phyloP scores from a whole-genome alignment of 2,797 vertebrate genomes.

The Cirrhinus mrigala region DNA sequence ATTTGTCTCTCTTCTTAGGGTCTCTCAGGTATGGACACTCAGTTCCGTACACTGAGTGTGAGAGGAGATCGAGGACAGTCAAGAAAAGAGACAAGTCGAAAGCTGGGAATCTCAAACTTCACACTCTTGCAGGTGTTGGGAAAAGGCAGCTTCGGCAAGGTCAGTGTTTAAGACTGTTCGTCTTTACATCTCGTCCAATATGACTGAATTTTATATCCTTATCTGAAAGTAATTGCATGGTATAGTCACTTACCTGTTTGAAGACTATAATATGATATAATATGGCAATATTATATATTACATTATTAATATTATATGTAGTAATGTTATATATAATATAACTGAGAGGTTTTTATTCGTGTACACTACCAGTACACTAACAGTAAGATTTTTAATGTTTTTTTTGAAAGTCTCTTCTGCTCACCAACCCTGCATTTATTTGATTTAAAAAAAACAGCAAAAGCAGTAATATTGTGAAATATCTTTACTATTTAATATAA shows the following conservation, averaged over 20 bases:
- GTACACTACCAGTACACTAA: too few relatives aligned
- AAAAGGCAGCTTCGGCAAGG: constrained; percentile 99
- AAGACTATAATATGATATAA: neutral
- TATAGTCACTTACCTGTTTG: neutral
- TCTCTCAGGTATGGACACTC: constrained; percentile 7
- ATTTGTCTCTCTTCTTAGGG: constrained; percentile 21
- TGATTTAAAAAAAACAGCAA: too few relatives aligned
- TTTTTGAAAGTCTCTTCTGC: too few relatives aligned
- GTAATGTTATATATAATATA: neutral
- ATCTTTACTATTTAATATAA: too few relatives aligned
- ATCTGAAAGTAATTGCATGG: neutral
- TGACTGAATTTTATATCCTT: neutral
- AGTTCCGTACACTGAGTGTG: constrained; percentile 44
- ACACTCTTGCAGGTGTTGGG: constrained; percentile 93
- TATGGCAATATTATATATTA: neutral
- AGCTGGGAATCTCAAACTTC: constrained; percentile 86
- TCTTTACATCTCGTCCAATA: neutral
- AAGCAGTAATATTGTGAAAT: too few relatives aligned
- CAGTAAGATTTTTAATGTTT: too few relatives aligned
- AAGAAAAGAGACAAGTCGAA: constrained; percentile 55
- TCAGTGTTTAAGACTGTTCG: constrained; percentile 68
- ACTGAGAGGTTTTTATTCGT: neutral
- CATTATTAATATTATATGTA: too few relatives aligned
- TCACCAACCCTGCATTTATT: too few relatives aligned
- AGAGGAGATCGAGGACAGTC: constrained; percentile 48